phyloP scores from a whole-genome alignment of 1,140 invertebrate species.

The Cherax quadricarinatus region DNA sequence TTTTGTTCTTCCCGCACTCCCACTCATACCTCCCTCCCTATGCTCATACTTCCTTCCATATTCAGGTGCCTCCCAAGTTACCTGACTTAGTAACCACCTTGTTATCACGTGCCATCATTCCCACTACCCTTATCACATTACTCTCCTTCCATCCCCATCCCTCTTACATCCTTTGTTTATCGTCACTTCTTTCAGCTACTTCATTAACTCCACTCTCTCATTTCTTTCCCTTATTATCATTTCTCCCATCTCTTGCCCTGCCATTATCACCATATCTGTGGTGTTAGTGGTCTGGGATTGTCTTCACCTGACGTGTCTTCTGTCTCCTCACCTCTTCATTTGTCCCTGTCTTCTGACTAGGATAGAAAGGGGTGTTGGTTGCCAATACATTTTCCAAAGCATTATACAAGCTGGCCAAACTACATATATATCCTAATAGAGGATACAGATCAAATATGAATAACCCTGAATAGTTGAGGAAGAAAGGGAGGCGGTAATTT shows the following conservation, averaged over 20 bases:
- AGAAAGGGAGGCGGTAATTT: too few species aligned
- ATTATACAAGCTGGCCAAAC: too few species aligned
- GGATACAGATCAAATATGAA: too few species aligned
- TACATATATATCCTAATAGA: not conserved
- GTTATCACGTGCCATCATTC: not conserved
- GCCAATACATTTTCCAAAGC: not conserved
- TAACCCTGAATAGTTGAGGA: too few species aligned
- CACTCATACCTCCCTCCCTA: not conserved
- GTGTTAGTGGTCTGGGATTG: not conserved
- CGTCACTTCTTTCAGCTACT: not conserved
- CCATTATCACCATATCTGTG: not conserved
- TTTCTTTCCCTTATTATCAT: not conserved
- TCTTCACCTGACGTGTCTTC: not conserved
- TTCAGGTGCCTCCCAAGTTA: not conserved
- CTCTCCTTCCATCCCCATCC: not conserved
- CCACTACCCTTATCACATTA: not conserved
- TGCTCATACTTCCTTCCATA: not conserved
- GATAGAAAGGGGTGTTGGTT: not conserved
- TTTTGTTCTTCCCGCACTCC: too few species aligned
- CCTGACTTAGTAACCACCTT: not conserved
- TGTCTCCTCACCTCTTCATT: not conserved
- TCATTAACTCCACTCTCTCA: not conserved
- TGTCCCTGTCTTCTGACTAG: not conserved
- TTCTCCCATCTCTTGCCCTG: not conserved
- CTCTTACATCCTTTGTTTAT: not conserved